Percentiles rank a stretch among this genome's conserved stretches.
phyloP scores from a whole-genome alignment of 2,113 vertebrate species.

The Chaetura pelagica region DNA sequence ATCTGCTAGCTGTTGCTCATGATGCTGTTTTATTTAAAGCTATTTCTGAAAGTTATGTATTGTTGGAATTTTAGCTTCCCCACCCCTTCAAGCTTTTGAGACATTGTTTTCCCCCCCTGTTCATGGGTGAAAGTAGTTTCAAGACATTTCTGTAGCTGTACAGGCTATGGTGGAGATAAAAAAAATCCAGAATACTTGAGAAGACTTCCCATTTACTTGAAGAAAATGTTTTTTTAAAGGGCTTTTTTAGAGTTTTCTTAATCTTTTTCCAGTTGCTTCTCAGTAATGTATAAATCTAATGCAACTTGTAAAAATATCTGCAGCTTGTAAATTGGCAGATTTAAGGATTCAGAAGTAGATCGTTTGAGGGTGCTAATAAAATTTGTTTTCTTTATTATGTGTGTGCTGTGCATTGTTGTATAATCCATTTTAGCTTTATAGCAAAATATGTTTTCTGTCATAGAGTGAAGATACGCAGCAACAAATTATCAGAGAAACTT shows the following conservation, averaged over 20 bases:
- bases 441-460: constrained; percentile 28
- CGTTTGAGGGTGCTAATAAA: not conserved
- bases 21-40: not conserved
- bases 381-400: not conserved
- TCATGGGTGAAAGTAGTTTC: not conserved
- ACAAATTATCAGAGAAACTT: constrained; percentile 98
- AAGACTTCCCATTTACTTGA: not conserved
- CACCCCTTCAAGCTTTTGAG: not conserved
- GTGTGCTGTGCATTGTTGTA: not conserved
- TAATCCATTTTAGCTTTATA: not conserved
- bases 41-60: not conserved
- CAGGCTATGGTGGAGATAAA: rapidly evolving
- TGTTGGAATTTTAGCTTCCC: not conserved
- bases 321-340: not conserved
- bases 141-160: not conserved
- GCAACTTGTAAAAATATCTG: not conserved
- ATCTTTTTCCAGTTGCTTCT: not conserved
- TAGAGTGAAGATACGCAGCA: constrained; percentile 98
- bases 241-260: not conserved
- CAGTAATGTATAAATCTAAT: not conserved
- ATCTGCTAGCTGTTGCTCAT: not conserved
- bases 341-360: not conserved
- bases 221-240: not conserved
- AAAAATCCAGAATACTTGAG: not conserved
- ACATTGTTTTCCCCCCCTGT: not conserved